Conservation (phyloP, 2,113 vertebrate species). For the Callaeas wilsoni region DNA sequence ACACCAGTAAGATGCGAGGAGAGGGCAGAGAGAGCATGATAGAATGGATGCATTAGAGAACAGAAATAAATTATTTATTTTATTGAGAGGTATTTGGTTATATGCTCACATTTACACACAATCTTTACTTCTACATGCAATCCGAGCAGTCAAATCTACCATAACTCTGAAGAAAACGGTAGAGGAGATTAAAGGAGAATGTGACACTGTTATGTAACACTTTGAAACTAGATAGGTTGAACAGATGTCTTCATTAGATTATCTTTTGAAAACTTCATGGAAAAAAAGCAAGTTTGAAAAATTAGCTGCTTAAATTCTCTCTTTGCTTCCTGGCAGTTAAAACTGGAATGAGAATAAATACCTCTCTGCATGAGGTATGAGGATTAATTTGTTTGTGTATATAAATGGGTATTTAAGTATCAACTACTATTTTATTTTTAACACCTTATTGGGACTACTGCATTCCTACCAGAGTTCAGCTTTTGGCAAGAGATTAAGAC, state of each 20-base stretch:
- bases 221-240: background rate
- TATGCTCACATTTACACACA: background rate
- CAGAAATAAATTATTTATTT: background rate
- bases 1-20: background rate
- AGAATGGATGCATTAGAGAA: background rate
- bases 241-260: background rate
- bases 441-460: slow-evolving; percentile 14
- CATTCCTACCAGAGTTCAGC: background rate
- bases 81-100: background rate
- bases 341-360: slow-evolving; percentile 46
- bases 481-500: slow-evolving; percentile 37
- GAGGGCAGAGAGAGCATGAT: fast-evolving
- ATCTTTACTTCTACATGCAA: background rate
- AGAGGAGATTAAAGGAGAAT: background rate
- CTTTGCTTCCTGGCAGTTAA: slow-evolving; percentile 49
- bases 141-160: background rate
- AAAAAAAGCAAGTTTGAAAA: slow-evolving; percentile 21
- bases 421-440: slow-evolving; percentile 55
- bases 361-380: slow-evolving; percentile 34
- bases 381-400: slow-evolving; percentile 49
- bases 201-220: background rate
- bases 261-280: background rate
- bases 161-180: background rate
- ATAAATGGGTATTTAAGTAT: slow-evolving; percentile 38
- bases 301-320: slow-evolving; percentile 22